Base-by-base conservation (phyloP, 2,113 vertebrate species). In the Pelusios castaneus region DNA sequence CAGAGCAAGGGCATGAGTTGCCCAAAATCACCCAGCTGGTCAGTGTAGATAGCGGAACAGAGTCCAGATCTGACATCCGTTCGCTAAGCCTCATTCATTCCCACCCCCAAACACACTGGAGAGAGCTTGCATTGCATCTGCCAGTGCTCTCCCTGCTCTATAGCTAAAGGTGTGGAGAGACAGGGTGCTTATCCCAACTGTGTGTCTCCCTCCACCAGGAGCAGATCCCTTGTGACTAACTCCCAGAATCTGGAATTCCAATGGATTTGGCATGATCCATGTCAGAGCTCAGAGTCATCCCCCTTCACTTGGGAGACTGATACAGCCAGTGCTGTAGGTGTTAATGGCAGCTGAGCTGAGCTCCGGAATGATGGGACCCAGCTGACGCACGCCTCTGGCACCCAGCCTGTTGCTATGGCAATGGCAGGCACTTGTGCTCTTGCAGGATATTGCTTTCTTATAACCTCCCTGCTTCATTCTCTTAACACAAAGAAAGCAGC, bases 371-470 rank as follows among this genome's bases (percentile, higher is more conserved):
- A 81, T 90, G 85, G 97, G 91, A 85, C 84, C 92, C 95, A 4
- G 89, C 96, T 95, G 51, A 96, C 77, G 22, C 55, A 97, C 84
- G 93, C 92, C 95, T 87, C 73, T 80, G 34, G 51, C 96, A 95
- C 94, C 93, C 88, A 0, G 19, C 93, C 90, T 1, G 95, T 98
- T 97, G 91, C 97, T 96, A 91, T 97, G 97, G 97, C 84, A 96
- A 96, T 91, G 2, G 52, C 88, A 95, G 97, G 93, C 95, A 41
- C 93, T 95, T 77, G 87, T 89, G 86, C 93, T 94, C 84, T 93
- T 80, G 92, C 93, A 97, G 98, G 98, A 97, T 97, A 96, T 98
- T 97, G 97, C 98, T 98, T 97, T 96, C 95, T 96, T 97, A 12
- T 93, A 97, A 93, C 96, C 93, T 97, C 89, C 96, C 92, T 75